phyloP scores from a whole-genome alignment of 1,140 invertebrate species.

The Leptopilina boulardi region DNA sequence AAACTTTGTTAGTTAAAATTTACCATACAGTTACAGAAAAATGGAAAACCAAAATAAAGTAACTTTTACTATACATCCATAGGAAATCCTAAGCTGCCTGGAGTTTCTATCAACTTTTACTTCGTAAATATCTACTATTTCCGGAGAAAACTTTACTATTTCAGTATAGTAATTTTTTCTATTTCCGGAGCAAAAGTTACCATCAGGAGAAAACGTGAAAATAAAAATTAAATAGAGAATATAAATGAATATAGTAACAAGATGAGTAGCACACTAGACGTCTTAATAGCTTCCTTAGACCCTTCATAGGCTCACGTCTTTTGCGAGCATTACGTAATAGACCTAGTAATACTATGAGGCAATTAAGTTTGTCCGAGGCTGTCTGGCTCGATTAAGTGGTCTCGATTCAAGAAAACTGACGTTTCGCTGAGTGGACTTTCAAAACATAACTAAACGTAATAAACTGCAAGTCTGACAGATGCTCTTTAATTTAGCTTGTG shows the following conservation, averaged over 20 bases:
- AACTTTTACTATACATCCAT: too few relatives aligned
- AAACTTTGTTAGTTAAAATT: too few relatives aligned
- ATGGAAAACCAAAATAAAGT: too few relatives aligned
- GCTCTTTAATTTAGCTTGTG: slow-evolving; percentile 26
- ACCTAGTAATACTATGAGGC: slow-evolving; percentile 50
- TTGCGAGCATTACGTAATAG: slow-evolving; percentile 53
- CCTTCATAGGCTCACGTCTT: slow-evolving; percentile 14
- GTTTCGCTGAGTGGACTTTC: slow-evolving; percentile 51
- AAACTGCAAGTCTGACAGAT: slow-evolving; percentile 44
- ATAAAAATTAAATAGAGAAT: neutral
- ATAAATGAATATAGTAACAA: neutral
- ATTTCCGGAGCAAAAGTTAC: too few relatives aligned
- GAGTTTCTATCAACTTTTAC: too few relatives aligned
- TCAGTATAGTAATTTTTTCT: too few relatives aligned
- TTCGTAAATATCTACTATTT: too few relatives aligned
- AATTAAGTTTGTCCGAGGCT: slow-evolving; percentile 54
- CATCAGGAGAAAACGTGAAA: neutral
- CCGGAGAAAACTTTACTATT: too few relatives aligned
- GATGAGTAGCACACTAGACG: neutral
- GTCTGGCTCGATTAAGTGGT: slow-evolving; percentile 51
- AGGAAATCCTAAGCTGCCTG: too few relatives aligned
- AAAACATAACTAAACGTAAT: slow-evolving; percentile 45
- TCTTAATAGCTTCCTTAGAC: slow-evolving; percentile 27
- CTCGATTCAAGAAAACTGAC: slow-evolving; percentile 48
- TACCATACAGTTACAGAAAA: too few relatives aligned